These are phyloP conservation scores for Heliconius charithonia DNA, from an alignment of 2,888 invertebrate genomes.

Conservation along the genomic window DNA sequence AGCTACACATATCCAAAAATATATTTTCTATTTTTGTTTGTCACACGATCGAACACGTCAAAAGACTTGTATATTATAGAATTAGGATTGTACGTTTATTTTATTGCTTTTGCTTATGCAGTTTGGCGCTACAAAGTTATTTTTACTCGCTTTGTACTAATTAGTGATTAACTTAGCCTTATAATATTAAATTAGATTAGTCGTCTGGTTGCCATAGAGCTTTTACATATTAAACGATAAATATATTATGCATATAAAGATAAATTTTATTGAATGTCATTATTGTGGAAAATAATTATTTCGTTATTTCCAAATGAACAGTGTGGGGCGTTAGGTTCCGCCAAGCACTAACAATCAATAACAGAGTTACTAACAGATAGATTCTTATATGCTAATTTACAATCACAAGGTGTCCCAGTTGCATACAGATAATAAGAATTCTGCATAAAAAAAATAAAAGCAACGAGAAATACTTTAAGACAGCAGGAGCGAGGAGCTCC, in stretches of 20 bases:
- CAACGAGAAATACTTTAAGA: too few species aligned
- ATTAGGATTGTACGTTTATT: constrained; percentile 34
- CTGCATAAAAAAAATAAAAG: background rate
- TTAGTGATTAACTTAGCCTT: constrained; percentile 8
- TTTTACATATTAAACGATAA: background rate
- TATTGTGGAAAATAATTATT: background rate
- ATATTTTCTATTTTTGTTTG: constrained; percentile 22
- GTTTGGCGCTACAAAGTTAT: background rate
- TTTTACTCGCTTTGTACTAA: constrained; percentile 16
- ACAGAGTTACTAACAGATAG: background rate
- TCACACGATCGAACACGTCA: constrained; percentile 31
- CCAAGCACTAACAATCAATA: background rate
- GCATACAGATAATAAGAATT: background rate
- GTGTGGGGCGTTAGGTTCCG: background rate
- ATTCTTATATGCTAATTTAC: background rate
- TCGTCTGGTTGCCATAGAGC: background rate
- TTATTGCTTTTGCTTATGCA: constrained; percentile 36
- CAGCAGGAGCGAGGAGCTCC: too few species aligned
- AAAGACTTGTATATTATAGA: constrained; percentile 25
- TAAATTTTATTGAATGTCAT: background rate
- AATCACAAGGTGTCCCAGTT: background rate
- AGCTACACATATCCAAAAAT: constrained; percentile 43
- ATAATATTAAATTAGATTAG: background rate
- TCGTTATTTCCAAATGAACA: background rate
- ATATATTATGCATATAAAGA: background rate